Evolutionary conservation across 2,888 invertebrate species (phyloP), one percentile per base, ranked within the genome.

Genomic region (Leptinotarsa juncta): DNA sequence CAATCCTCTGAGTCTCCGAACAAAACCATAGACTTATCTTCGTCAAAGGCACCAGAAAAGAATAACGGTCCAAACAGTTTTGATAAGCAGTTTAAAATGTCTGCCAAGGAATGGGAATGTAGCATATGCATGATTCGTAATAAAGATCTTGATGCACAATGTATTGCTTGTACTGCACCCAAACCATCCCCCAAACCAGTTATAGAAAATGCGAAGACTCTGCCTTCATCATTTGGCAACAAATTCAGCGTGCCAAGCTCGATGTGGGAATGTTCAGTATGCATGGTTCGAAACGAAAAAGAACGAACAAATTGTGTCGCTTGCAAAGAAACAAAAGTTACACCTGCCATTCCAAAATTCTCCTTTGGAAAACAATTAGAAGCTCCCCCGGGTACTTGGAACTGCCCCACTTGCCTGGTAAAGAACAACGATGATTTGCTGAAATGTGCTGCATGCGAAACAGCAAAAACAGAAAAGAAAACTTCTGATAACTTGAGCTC

Each of bases 241-340:
- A 82, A 81, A 72, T 83, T 83, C 72, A 83, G 80, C 68, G 80
- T 82, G 4, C 78, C 81, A 4, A 69, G 70, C 50, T 81, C 88
- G 57, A 84, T 81, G 7, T 93, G 93, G 93, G 89, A 90, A 75
- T 93, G 93, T 81, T 83, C 87, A n/a, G 87, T 86, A 3, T 93
- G 93, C 81, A 88, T 92, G 88, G 85, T 91, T 5, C 87, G 86
- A 70, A 93, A 93, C 81, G 88, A 89, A 74, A 81, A 83, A 3
- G 88, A 87, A 0, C 82, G 83, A 1, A 82, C 67, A 0, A 88
- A 88, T 71, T 93, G 93, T 84, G 85, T 88, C 1, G 90, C 92
- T 10, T 92, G 92, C 82, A 86, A 87, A 77, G 87, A 90, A 2
- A 85, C 87, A 15, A 90, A 88, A 70, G 85, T 88, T 1, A 90